A percentile compares a stretch with the other conserved stretches of the same genome.
phyloP scores from a whole-genome alignment of 2,888 invertebrate genomes.

The Diaphora mendica region DNA sequence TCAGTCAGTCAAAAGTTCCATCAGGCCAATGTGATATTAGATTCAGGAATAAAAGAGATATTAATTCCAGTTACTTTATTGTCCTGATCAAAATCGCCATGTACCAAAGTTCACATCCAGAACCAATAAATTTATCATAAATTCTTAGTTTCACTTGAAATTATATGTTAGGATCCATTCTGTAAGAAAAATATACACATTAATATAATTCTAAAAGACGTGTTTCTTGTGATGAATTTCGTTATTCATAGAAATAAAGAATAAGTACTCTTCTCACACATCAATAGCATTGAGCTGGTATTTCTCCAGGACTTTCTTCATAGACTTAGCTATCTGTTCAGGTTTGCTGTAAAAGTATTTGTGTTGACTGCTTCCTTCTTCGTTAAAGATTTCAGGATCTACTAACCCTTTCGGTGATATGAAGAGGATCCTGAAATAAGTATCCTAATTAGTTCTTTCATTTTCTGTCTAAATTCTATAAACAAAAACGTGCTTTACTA shows the following conservation, averaged over 20 bases:
- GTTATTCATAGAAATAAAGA: neutral
- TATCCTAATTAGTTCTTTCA: neutral
- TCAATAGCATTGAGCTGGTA: slow-evolving; percentile 62
- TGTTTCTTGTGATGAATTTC: neutral
- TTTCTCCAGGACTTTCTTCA: slow-evolving; percentile 78
- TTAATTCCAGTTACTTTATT: slow-evolving; percentile 32
- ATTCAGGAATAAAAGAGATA: neutral
- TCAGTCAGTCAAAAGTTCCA: neutral
- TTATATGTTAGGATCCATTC: neutral
- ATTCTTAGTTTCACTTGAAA: slow-evolving; percentile 12
- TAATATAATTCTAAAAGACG: neutral
- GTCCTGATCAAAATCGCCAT: slow-evolving; percentile 18
- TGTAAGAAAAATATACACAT: neutral
- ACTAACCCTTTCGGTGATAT: slow-evolving; percentile 85
- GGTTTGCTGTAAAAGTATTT: slow-evolving; percentile 86
- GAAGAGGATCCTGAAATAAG: slow-evolving; percentile 86
- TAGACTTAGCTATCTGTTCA: slow-evolving; percentile 82
- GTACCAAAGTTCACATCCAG: slow-evolving; percentile 35
- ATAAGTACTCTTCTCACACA: slow-evolving; percentile 1
- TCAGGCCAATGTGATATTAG: neutral
- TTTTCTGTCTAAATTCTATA: neutral
- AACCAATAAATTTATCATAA: slow-evolving; percentile 45
- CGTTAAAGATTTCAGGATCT: slow-evolving; percentile 85
- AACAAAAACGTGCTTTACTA: neutral
- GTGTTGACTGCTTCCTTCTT: slow-evolving; percentile 85